These are phyloP conservation scores for Emys orbicularis DNA, from an alignment of 2,797 vertebrate genomes.

Conservation along the genomic window DNA sequence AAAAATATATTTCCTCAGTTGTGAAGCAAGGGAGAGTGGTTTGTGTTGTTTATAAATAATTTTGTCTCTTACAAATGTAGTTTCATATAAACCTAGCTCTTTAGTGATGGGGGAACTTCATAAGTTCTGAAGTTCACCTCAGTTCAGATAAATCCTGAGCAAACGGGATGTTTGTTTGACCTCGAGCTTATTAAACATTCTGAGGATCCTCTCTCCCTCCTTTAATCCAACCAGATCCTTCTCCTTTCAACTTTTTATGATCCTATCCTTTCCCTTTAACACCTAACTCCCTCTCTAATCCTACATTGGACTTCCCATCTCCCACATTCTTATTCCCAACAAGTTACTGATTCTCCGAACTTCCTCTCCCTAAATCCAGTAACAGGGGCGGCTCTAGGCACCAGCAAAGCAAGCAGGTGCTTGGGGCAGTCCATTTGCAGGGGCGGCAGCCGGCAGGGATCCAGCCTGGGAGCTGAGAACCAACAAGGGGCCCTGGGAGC, in stretches of 20 bases:
- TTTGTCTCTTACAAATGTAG: not conserved
- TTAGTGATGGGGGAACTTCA: not conserved
- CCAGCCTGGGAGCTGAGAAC: no score
- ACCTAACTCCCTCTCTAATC: not conserved
- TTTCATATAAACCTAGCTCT: not conserved
- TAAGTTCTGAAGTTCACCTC: not conserved
- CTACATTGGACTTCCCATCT: not conserved
- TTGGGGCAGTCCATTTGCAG: no score
- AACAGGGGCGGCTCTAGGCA: not conserved
- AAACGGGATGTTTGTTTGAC: not conserved
- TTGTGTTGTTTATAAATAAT: not conserved
- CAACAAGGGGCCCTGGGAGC: no score
- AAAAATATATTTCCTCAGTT: not conserved
- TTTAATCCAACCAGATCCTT: not conserved
- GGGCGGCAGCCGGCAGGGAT: no score
- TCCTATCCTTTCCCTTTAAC: not conserved
- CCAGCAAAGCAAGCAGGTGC: no score
- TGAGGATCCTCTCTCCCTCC: not conserved
- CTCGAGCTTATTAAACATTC: not conserved
- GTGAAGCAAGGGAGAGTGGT: not conserved
- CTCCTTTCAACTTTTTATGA: not conserved
- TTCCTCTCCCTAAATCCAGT: not conserved
- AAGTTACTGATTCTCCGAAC: not conserved
- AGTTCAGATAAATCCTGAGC: not conserved
- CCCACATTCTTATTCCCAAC: not conserved